Percentiles rank a stretch among this genome's conserved stretches.
Conservation (phyloP, 1,140 invertebrate genomes). For the Halictus rubicundus region DNA sequence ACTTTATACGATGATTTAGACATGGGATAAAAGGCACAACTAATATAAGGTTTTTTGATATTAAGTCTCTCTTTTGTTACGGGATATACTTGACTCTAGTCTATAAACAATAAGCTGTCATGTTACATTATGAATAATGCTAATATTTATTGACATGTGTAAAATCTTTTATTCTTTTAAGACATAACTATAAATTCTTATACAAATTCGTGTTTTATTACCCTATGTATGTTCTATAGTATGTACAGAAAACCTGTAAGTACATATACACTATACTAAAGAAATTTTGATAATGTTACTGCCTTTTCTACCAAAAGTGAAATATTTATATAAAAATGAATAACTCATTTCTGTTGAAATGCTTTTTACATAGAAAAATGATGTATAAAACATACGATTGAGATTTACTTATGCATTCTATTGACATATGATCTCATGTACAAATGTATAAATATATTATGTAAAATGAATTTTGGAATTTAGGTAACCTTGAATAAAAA, state of each 20-base stretch:
- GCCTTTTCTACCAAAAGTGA: constrained; percentile 25
- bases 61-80: constrained; percentile 47
- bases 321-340: constrained; percentile 4
- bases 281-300: constrained; percentile 16
- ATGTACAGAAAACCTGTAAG: constrained; percentile 40
- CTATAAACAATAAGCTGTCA: constrained; percentile 52
- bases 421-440: constrained; percentile 53
- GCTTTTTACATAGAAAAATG: constrained; percentile 36
- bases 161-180: constrained; percentile 45
- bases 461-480: constrained; percentile 40
- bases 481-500: constrained; percentile 53
- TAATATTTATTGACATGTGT: constrained; percentile 59
- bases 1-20: constrained; percentile 46
- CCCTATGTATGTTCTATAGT: not conserved
- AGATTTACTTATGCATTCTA: constrained; percentile 50
- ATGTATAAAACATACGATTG: constrained; percentile 40
- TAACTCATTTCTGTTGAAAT: constrained; percentile 25
- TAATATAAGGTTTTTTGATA: constrained; percentile 55
- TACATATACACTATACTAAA: too few species aligned
- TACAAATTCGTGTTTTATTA: constrained; percentile 34
- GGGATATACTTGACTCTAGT: constrained; percentile 62
- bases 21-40: constrained; percentile 59
- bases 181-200: constrained; percentile 19
- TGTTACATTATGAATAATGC: constrained; percentile 18
- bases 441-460: constrained; percentile 56